phyloP scores from a whole-genome alignment of 2,888 invertebrate species.

The Pammene aurita region DNA sequence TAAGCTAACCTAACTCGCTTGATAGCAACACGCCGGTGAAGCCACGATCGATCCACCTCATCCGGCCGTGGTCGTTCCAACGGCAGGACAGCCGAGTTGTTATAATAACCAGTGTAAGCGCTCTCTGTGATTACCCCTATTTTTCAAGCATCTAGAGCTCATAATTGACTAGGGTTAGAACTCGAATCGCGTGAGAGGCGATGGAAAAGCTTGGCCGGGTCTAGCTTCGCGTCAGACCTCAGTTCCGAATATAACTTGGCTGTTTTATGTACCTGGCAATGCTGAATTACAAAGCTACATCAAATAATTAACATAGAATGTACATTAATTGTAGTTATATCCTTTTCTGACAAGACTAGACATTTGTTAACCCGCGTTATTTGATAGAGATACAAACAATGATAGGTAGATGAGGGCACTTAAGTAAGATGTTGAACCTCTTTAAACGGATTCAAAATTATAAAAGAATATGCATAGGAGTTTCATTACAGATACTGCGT shows the following conservation, averaged over 20 bases:
- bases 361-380: no score
- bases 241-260: not conserved
- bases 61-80: not conserved
- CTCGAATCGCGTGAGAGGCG: not conserved
- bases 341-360: no score
- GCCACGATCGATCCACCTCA: slow-evolving; percentile 18
- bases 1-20: slow-evolving; percentile 12
- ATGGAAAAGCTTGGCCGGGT: slow-evolving; percentile 7
- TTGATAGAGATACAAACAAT: no score
- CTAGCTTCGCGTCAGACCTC: slow-evolving; percentile 14
- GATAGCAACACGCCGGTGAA: slow-evolving; percentile 3
- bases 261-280: not conserved
- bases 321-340: no score
- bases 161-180: no score
- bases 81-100: not conserved
- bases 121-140: no score
- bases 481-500: no score
- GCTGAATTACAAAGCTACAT: not conserved
- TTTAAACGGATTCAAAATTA: no score
- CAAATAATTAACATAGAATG: no score
- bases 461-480: no score
- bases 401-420: no score
- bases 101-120: not conserved
- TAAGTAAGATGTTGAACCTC: no score
- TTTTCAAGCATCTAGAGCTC: not conserved